Percentiles rank a stretch among this genome's conserved stretches.
These are phyloP conservation scores for Acleris cristana DNA, from an alignment of 2,888 invertebrate species.

Conservation along the genomic window DNA sequence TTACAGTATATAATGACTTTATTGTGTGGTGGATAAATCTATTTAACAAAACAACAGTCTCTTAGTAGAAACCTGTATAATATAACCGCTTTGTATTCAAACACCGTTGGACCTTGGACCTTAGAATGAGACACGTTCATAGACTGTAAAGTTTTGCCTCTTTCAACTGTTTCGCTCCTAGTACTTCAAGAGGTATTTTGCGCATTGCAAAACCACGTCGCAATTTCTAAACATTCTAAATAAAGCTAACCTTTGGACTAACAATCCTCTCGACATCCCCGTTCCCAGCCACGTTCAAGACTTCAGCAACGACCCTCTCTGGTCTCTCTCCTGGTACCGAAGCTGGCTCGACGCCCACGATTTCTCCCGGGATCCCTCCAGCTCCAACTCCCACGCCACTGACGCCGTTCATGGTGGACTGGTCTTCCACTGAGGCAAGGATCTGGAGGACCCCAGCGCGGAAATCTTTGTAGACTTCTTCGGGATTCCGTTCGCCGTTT, in stretches of 20 bases:
- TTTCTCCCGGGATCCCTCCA: slow-evolving; percentile 86
- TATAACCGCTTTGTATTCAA: too few relatives aligned
- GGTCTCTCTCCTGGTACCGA: slow-evolving; percentile 49
- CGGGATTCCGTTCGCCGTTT: slow-evolving; percentile 93
- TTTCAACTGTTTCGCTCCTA: too few relatives aligned
- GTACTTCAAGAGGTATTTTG: too few relatives aligned
- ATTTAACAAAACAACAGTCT: too few relatives aligned
- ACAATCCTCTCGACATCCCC: slow-evolving; percentile 29
- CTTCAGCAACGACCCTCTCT: slow-evolving; percentile 10
- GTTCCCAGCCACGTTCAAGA: slow-evolving; percentile 19
- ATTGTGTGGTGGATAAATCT: too few relatives aligned
- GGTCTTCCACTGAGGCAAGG: slow-evolving; percentile 87
- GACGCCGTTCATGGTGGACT: slow-evolving; percentile 85
- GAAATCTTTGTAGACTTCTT: slow-evolving; percentile 94
- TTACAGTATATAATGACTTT: too few relatives aligned
- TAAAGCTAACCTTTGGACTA: slow-evolving; percentile 29
- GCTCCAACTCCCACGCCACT: slow-evolving; percentile 84
- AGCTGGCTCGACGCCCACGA: slow-evolving; percentile 85
- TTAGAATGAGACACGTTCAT: too few relatives aligned
- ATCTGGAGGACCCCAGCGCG: slow-evolving; percentile 90
- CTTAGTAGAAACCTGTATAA: too few relatives aligned
- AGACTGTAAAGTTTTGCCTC: too few relatives aligned
- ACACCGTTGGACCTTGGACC: too few relatives aligned
- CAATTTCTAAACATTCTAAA: too few relatives aligned
- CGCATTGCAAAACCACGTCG: too few relatives aligned